Evolutionary conservation across 2,888 invertebrate species (phyloP), one percentile per base, ranked within the genome.

Genomic region (Nemotelus nigrinus): DNA sequence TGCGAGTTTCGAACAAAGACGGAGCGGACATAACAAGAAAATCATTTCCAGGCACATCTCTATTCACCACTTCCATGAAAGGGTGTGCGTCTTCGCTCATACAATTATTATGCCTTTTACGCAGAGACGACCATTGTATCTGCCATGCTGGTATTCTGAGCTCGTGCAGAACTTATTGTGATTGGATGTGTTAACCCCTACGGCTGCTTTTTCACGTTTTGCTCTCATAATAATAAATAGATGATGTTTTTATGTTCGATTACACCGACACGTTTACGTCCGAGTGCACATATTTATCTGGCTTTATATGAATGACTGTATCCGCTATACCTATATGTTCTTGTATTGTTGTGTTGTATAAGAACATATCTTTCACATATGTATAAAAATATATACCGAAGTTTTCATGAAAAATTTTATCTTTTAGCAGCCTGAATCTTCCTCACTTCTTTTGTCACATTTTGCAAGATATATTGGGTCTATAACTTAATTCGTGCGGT

Each of bases 171-270:
- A 25, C 41, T 7, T 60, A 39, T 25, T 60, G n/a, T 25, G 7
- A 39, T 60, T 41, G 5, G 25, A 3, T 5, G n/a, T 2, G 25
- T 39, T 41, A 7, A 2, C 60, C 25, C 41, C 41, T 7, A 60
- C 60, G 25, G 3, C 4, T 41, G 3, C 60, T 5, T 39, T 7
- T 7, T 60, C 60, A 45, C 25, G 10, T 4, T 45, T 65, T 47
- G 10, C 25, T 8, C 65, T 45, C 65, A 63, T 41, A 45, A 53
- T 53, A 53, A 55, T 41, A 70, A 70, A 55, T 70, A 47, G 70
- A 65, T 70, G 70, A 55, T 55, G 53, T 53, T 70, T 70, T 70
- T 55, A 70, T 70, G 70, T 70, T 70, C 55, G 70, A 70, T 70
- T 70, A 55, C 55, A 43, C 44, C 25, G 70, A 50, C 53, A 70